Evolutionary conservation across 2,888 invertebrate species (phyloP).

Genomic region (Parthenolecanium corni): DNA sequence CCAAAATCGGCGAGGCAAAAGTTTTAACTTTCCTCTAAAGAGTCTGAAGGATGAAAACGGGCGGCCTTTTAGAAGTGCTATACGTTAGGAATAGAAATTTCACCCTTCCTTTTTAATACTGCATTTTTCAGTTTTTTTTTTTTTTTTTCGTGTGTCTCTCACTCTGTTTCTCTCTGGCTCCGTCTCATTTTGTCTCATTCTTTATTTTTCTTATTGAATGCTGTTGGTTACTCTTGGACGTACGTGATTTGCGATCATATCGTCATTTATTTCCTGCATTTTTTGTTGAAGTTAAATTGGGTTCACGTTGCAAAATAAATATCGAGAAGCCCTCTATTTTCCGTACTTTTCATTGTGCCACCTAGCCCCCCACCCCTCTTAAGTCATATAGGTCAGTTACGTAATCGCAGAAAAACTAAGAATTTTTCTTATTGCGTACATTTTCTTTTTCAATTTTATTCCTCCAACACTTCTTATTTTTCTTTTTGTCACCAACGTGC

Average conservation of each 20-base stretch:
- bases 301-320: constrained; percentile 22
- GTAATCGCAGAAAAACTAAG: background rate
- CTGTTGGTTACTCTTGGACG: constrained; percentile 22
- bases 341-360: background rate
- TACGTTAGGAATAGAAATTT: constrained; percentile 24
- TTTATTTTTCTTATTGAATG: constrained; percentile 21
- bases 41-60: too few species aligned
- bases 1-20: constrained; percentile 15
- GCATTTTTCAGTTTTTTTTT: background rate
- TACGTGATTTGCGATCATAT: constrained; percentile 25
- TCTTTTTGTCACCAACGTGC: too few species aligned
- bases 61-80: constrained; percentile 13
- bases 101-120: constrained; percentile 17
- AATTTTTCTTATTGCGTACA: too few species aligned
- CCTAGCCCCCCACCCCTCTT: background rate
- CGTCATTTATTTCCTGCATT: constrained; percentile 25
- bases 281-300: constrained; percentile 24
- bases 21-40: constrained; percentile 2
- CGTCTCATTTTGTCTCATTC: background rate
- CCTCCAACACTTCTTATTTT: too few species aligned
- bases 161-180: constrained; percentile 10
- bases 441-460: too few species aligned
- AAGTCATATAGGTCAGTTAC: constrained; percentile 13
- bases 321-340: constrained; percentile 9
- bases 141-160: constrained; percentile 10